These are phyloP conservation scores for Siniperca undulata DNA, from an alignment of 2,797 vertebrate genomes.

Conservation along the genomic window DNA sequence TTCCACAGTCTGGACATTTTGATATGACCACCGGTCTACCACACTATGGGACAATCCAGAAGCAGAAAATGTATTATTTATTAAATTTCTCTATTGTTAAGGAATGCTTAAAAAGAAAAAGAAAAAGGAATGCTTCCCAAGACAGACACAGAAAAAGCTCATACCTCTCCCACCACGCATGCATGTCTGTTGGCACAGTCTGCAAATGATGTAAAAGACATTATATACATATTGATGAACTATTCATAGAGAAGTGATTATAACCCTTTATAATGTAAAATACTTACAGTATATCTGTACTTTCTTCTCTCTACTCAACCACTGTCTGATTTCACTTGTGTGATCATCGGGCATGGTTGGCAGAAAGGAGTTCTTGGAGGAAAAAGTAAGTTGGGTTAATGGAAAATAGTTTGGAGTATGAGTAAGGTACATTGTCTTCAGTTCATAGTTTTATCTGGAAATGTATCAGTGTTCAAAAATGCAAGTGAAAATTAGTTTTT, in stretches of 20 bases:
- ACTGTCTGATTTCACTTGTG: slow-evolving; percentile 56
- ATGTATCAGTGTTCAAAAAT: background rate
- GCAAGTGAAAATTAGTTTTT: background rate
- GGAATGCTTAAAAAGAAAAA: background rate
- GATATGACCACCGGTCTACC: slow-evolving; percentile 52
- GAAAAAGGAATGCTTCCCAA: background rate
- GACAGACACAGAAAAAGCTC: background rate
- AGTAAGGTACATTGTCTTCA: background rate
- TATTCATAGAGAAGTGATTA: background rate
- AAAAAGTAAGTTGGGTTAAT: background rate
- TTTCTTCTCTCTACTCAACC: fast-evolving
- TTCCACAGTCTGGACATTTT: slow-evolving; percentile 68
- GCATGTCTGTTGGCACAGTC: slow-evolving; percentile 76
- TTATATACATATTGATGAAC: background rate
- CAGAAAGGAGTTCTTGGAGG: slow-evolving; percentile 72
- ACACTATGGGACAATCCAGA: slow-evolving; percentile 72
- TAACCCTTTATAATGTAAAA: background rate
- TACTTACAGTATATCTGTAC: slow-evolving; percentile 72
- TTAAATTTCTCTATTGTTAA: background rate
- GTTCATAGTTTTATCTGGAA: background rate
- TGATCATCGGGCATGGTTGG: slow-evolving; percentile 86
- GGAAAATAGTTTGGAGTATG: background rate
- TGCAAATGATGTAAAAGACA: slow-evolving; percentile 43
- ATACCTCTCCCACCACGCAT: slow-evolving; percentile 75
- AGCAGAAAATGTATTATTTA: background rate